phyloP scores from a whole-genome alignment of 2,113 vertebrate genomes.

The Platanista minor region DNA sequence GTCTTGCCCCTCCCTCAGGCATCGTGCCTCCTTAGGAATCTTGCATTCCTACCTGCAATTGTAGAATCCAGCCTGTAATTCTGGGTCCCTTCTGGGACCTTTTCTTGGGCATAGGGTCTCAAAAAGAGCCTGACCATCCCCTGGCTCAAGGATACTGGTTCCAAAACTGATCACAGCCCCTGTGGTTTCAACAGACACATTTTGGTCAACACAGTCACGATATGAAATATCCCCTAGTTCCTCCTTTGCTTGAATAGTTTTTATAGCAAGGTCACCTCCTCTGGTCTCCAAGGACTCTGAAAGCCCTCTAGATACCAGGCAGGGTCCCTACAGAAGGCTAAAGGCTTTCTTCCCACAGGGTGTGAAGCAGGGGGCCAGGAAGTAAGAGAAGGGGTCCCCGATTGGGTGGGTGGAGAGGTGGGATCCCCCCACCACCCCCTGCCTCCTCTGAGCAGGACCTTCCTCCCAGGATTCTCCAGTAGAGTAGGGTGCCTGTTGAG shows the following conservation, averaged over 20 bases:
- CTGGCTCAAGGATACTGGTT: neutral
- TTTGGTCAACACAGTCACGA: neutral
- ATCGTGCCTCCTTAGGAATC: neutral
- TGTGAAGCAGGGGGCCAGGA: neutral
- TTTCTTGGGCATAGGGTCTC: neutral
- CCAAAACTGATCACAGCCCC: neutral
- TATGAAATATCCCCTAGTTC: neutral
- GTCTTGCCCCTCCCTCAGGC: neutral
- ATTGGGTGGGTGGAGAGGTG: accelerated
- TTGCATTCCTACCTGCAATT: neutral
- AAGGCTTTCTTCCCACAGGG: neutral
- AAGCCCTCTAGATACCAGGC: neutral
- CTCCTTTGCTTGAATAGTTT: neutral
- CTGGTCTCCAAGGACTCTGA: neutral
- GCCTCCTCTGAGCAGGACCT: neutral
- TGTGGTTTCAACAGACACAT: neutral
- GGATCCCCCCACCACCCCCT: no score
- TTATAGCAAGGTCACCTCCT: neutral
- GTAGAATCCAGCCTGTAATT: neutral
- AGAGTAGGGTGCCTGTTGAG: neutral
- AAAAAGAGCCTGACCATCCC: neutral
- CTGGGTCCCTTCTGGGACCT: neutral
- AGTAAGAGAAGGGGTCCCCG: neutral
- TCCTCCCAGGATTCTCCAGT: neutral
- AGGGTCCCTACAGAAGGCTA: neutral